Evolutionary conservation across 2,888 invertebrate species (phyloP), one percentile per base, ranked within the genome.

Genomic region (Homarus gammarus): DNA sequence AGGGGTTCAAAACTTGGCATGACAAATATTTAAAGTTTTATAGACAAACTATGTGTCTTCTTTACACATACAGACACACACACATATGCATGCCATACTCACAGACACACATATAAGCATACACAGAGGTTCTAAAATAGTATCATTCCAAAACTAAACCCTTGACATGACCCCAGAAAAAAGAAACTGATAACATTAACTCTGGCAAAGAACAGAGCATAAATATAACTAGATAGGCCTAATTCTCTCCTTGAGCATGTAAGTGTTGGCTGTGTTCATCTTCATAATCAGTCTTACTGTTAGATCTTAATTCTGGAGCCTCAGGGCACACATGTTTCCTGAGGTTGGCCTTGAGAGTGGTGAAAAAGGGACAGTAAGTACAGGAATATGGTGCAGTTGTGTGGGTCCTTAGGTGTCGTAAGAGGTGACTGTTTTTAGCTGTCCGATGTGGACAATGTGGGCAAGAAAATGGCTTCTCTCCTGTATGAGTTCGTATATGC

Each of bases 381-480:
- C 84, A 84, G 12, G 75, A 56, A 64, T 75, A 84, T 18, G 75
- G 84, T 22, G 61, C 84, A 31, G 70, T 56, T 1, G 84, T 84
- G 75, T 84, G 84, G 5, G 75, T 84, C 31, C 75, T 73, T 8
- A 75, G 61, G 73, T 84, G 84, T 40, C 84, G 27, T 40, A 75
- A 61, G 40, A 84, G 56, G 75, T 84, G 75, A 33, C 84, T 84
- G 75, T 84, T 84, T 51, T 84, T 84, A 27, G 84, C 84, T 40
- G 84, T 75, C 51, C 84, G 75, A 49, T 84, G 75, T 31, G 84
- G 75, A 22, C 84, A 84, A 31, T 84, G 84, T 8, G 84, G 84
- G 15, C 84, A 84, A 22, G 84, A 84, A 44, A 75, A 84, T 64
- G 84, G 84, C 44, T 84, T 84, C 64, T 84, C 84, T 31, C 84